A percentile compares a stretch with the other conserved stretches of the same genome.
These are phyloP conservation scores for Didymodactylos carnosus DNA, from an alignment of 2,888 invertebrate genomes.

Conservation along the genomic window DNA sequence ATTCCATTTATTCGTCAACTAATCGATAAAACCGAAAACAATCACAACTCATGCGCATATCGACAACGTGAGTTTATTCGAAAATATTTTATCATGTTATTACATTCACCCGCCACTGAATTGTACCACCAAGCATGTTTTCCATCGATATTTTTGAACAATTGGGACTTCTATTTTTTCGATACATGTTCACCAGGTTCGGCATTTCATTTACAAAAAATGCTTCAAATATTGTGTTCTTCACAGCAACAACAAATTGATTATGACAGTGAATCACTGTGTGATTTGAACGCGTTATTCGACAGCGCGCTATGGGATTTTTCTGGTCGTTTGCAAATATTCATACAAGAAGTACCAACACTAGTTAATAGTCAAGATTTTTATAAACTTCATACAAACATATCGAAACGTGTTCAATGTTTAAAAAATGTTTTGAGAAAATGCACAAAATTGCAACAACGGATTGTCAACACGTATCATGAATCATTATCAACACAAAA, in stretches of 20 bases:
- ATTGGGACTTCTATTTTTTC: neutral
- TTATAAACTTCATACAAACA: neutral
- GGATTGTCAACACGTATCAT: neutral
- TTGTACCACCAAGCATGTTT: neutral
- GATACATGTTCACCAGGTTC: neutral
- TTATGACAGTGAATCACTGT: too few species aligned
- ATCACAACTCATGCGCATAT: too few species aligned
- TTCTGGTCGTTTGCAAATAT: neutral
- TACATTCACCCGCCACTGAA: neutral
- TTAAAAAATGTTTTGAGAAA: neutral
- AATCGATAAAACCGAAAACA: neutral
- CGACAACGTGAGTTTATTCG: too few species aligned
- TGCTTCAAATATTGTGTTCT: neutral
- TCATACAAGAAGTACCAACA: neutral
- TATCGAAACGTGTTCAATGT: neutral
- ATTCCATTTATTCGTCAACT: neutral
- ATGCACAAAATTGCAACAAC: neutral
- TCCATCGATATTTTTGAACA: neutral
- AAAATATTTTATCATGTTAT: neutral
- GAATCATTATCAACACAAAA: neutral
- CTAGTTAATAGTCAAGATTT: neutral
- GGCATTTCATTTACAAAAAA: neutral
- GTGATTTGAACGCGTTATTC: neutral
- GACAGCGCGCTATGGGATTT: neutral
- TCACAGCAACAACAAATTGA: neutral